These are phyloP conservation scores for Formica exsecta DNA, from an alignment of 1,140 invertebrate genomes.

Conservation along the genomic window DNA sequence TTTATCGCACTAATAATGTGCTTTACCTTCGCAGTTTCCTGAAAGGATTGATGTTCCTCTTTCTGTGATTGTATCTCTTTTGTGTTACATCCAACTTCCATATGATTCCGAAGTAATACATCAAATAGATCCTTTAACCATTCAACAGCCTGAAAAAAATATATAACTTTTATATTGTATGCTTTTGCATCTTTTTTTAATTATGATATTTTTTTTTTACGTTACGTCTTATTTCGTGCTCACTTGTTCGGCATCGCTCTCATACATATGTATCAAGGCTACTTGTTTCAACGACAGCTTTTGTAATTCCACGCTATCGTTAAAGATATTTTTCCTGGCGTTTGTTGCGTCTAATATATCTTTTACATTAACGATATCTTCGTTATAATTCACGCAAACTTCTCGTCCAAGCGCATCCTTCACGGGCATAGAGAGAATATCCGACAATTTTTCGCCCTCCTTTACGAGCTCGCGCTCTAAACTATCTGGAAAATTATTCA, in stretches of 20 bases:
- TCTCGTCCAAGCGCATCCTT: slow-evolving; percentile 93
- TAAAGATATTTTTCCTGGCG: slow-evolving; percentile 89
- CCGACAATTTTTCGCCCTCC: slow-evolving; percentile 93
- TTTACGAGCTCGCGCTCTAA: slow-evolving; percentile 90
- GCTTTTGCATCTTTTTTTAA: not conserved
- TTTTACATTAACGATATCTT: slow-evolving; percentile 90
- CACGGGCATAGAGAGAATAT: slow-evolving; percentile 92
- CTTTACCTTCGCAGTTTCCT: slow-evolving; percentile 90
- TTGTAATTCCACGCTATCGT: slow-evolving; percentile 90
- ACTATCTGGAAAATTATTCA: slow-evolving; percentile 85
- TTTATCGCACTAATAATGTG: not conserved
- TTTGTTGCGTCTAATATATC: slow-evolving; percentile 90
- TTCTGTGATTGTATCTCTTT: slow-evolving; percentile 92
- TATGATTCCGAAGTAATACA: slow-evolving; percentile 90
- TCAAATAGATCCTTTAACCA: slow-evolving; percentile 92
- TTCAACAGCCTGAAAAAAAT: slow-evolving; percentile 88
- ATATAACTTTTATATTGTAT: slow-evolving; percentile 27
- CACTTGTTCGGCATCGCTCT: slow-evolving; percentile 91
- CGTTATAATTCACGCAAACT: slow-evolving; percentile 90
- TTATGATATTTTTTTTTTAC: slow-evolving; percentile 27
- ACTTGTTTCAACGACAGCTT: slow-evolving; percentile 92
- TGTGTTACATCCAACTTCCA: slow-evolving; percentile 90
- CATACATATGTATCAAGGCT: slow-evolving; percentile 91
- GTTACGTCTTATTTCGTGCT: slow-evolving; percentile 32
- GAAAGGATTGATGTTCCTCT: slow-evolving; percentile 91